Conservation (phyloP, 2,113 vertebrate species). For the Leptobrachium ailaonicum region DNA sequence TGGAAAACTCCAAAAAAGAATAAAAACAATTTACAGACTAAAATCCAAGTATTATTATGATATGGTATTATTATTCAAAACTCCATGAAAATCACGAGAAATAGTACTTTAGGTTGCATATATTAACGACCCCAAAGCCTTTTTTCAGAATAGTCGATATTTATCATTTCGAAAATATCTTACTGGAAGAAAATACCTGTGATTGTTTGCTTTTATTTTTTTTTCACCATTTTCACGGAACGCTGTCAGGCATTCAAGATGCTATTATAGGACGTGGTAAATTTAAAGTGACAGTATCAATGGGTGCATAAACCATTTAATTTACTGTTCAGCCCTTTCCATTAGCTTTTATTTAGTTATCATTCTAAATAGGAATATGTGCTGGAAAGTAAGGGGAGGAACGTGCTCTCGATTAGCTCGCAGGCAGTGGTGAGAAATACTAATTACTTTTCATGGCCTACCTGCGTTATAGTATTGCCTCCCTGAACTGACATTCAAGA, state of each 20-base stretch:
- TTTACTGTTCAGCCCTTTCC: not conserved
- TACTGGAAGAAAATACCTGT: too few species aligned
- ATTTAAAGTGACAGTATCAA: not conserved
- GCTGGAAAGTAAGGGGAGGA: not conserved
- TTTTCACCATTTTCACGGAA: too few species aligned
- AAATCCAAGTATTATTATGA: too few species aligned
- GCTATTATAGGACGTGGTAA: not conserved
- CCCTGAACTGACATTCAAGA: constrained; percentile 61
- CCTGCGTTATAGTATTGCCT: constrained; percentile 43
- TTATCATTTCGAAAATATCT: too few species aligned
- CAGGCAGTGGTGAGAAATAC: constrained; percentile 28
- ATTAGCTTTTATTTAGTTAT: not conserved
- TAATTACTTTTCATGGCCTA: constrained; percentile 55
- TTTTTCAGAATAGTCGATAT: too few species aligned
- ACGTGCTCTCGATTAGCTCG: constrained; percentile 29
- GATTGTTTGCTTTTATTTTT: too few species aligned
- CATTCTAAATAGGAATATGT: constrained; percentile 11
- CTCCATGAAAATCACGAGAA: too few species aligned
- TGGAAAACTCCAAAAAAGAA: too few species aligned
- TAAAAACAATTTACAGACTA: too few species aligned
- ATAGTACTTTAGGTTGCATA: too few species aligned
- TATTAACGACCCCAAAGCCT: too few species aligned
- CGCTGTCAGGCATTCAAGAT: not conserved
- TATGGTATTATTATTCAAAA: too few species aligned
- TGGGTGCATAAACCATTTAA: constrained; percentile 1